A percentile compares a stretch with the other conserved stretches of the same genome.
These are phyloP conservation scores for Parnassius apollo DNA, from an alignment of 2,888 invertebrate species.

Conservation along the genomic window DNA sequence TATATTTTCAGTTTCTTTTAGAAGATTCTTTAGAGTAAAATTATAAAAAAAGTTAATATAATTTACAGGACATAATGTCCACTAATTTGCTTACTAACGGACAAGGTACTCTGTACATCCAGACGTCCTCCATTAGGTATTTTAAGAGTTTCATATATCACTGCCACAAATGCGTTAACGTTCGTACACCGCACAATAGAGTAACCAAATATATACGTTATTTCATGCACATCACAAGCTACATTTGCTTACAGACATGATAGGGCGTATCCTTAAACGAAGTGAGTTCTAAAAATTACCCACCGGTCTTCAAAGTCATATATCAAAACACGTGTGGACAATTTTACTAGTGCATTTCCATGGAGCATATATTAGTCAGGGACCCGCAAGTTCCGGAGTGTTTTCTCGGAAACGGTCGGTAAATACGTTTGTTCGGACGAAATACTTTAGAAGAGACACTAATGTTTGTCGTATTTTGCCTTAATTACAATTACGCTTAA, in stretches of 20 bases:
- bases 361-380: constrained; percentile 30
- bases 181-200: not conserved
- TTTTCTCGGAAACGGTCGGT: constrained; percentile 26
- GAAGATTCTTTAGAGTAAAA: too few relatives aligned
- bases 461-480: not conserved
- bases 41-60: too few relatives aligned
- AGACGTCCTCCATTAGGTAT: constrained; percentile 23
- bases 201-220: constrained; percentile 8
- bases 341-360: constrained; percentile 32
- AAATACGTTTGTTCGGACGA: constrained; percentile 7
- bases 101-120: constrained; percentile 13
- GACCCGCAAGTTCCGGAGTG: constrained; percentile 22
- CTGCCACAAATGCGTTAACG: constrained; percentile 21
- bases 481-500: too few relatives aligned
- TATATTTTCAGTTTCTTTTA: too few relatives aligned
- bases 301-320: constrained; percentile 22
- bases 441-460: not conserved
- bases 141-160: constrained; percentile 27
- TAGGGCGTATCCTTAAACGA: not conserved
- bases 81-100: constrained; percentile 16
- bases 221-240: not conserved
- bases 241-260: constrained; percentile 4
- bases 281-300: constrained; percentile 22
- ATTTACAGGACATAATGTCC: not conserved
- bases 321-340: constrained; percentile 34